These are phyloP conservation scores for Bruchidius siliquastri DNA, from an alignment of 2,888 invertebrate genomes.

Conservation along the genomic window DNA sequence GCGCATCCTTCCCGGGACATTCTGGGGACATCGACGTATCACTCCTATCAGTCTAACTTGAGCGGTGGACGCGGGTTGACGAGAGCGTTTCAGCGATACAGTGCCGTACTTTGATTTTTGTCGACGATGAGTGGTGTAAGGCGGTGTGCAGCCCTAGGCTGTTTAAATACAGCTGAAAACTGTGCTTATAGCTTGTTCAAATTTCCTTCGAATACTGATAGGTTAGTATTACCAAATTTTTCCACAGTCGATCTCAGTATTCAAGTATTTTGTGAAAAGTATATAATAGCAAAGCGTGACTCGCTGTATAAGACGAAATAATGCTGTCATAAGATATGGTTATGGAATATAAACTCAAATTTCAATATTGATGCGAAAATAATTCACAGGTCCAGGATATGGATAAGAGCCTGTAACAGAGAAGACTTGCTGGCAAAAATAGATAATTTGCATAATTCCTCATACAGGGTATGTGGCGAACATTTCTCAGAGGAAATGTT, in stretches of 20 bases:
- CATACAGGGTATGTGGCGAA: not conserved
- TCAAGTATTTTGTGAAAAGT: too few species aligned
- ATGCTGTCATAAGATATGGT: not conserved
- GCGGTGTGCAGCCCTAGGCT: not conserved
- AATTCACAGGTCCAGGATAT: conserved; percentile 1
- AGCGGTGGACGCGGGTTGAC: not conserved
- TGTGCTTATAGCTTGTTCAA: not conserved
- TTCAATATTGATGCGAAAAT: not conserved
- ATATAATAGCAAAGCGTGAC: too few species aligned
- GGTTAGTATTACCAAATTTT: not conserved
- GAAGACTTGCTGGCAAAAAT: conserved; percentile 6
- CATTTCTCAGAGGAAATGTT: not conserved
- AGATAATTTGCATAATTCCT: not conserved
- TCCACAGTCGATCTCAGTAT: too few species aligned
- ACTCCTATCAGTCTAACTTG: too few species aligned
- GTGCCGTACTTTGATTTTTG: not conserved
- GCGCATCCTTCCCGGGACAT: not conserved
- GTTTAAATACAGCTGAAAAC: not conserved
- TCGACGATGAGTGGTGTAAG: not conserved
- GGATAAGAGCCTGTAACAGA: conserved; percentile 8
- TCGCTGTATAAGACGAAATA: not conserved
- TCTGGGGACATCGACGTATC: not conserved
- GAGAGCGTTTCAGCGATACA: not conserved
- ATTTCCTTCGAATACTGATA: not conserved
- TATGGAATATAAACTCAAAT: not conserved